Evolutionary conservation across 2,888 invertebrate genomes (phyloP).

Genomic region (Pediacus dermestoides): DNA sequence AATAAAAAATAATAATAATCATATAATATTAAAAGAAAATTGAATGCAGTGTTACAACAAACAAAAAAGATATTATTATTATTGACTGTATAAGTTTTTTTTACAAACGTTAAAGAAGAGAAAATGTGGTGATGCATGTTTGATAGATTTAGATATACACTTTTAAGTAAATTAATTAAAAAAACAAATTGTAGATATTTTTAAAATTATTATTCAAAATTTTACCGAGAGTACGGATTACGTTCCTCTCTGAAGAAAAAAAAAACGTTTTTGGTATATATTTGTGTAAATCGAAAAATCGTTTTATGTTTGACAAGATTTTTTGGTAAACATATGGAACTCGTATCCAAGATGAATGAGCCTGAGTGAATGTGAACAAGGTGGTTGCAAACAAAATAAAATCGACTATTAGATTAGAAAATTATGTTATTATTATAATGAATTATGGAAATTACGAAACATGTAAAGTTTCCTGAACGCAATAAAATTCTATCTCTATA

Average conservation of each 20-base stretch:
- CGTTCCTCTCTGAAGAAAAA: conserved; percentile 44
- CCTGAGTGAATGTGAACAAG: neutral
- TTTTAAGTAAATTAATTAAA: conserved; percentile 35
- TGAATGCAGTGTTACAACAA: conserved; percentile 32
- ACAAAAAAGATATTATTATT: conserved; percentile 18
- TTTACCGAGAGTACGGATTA: conserved; percentile 50
- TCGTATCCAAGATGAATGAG: conserved; percentile 5
- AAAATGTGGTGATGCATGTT: conserved; percentile 38
- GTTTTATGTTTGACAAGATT: conserved; percentile 30
- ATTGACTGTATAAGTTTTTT: conserved; percentile 24
- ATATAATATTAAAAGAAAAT: conserved; percentile 36
- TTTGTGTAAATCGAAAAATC: conserved; percentile 40
- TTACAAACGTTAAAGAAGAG: conserved; percentile 29
- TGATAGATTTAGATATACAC: conserved; percentile 38
- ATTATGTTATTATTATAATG: conserved; percentile 28
- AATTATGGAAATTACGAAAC: conserved; percentile 49
- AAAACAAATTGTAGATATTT: conserved; percentile 41
- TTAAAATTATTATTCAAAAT: conserved; percentile 44
- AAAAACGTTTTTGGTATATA: conserved; percentile 38
- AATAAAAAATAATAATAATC: conserved; percentile 42
- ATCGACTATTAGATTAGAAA: conserved; percentile 40
- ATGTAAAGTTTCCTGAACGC: conserved; percentile 54
- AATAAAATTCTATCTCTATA: conserved; percentile 54
- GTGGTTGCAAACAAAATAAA: neutral
- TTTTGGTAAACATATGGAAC: conserved; percentile 6